A percentile compares a stretch with the other conserved stretches of the same genome.
Conservation (phyloP, 2,797 vertebrate species). For the Semaprochilodus insignis region DNA sequence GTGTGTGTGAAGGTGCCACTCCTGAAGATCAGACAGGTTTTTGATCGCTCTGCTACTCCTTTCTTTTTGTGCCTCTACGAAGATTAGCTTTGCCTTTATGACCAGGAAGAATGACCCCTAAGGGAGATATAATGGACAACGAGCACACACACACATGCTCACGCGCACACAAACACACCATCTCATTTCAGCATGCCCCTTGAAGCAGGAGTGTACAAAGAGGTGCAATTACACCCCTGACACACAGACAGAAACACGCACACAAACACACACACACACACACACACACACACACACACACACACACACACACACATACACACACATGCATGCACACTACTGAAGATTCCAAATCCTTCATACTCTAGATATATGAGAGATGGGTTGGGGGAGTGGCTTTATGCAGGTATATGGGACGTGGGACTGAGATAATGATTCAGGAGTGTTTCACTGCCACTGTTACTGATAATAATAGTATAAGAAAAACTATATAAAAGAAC, state of each 20-base stretch:
- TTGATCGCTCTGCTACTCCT: slow-evolving; percentile 40
- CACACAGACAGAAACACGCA: slow-evolving; percentile 68
- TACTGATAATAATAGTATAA: too few species aligned
- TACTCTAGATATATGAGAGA: neutral
- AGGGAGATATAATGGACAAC: slow-evolving; percentile 42
- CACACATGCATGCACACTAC: slow-evolving; percentile 23
- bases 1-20: slow-evolving; percentile 1
- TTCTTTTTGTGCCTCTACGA: slow-evolving; percentile 20
- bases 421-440: too few species aligned
- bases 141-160: slow-evolving; percentile 24
- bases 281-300: slow-evolving; percentile 47
- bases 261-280: slow-evolving; percentile 53
- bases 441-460: too few species aligned
- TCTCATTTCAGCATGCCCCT: slow-evolving; percentile 21
- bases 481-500: too few species aligned
- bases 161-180: slow-evolving; percentile 24
- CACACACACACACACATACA: slow-evolving; percentile 70
- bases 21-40: slow-evolving; percentile 47
- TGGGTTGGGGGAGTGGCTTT: too few species aligned
- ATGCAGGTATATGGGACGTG: too few species aligned
- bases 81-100: slow-evolving; percentile 42
- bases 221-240: slow-evolving; percentile 16
- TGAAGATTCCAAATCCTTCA: neutral
- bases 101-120: slow-evolving; percentile 40
- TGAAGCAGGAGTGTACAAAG: slow-evolving; percentile 20